Base-by-base conservation (phyloP, 1,140 invertebrate genomes). In the Eumaeus atala region DNA sequence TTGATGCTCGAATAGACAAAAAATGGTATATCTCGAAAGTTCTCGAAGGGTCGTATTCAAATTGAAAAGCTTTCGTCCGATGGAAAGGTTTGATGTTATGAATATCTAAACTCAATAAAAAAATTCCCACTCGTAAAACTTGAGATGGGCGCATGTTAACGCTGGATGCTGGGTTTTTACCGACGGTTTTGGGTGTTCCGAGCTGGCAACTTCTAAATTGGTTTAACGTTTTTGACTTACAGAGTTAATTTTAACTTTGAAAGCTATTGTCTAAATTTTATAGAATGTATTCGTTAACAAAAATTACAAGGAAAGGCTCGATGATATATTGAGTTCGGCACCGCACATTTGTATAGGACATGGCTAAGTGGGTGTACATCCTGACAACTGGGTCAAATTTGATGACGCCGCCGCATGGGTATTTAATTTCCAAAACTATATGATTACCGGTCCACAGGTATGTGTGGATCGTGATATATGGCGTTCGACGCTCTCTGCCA, bases 31-130 rank as follows among this genome's bases (percentile, higher is more conserved):
- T 64, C 62, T 63, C 48, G 48, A 63, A 70, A 73, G 48, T 72
- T 67, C 58, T 56, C 56, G 48, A 70, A 72, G 61, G 70, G 59
- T 62, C 56, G 65, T 74, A 68, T 70, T 74, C 66, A 70, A 71
- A 74, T 74, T 68, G 69, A 70, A 74, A 73, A 67, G 37, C 63
- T 55, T 52, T 57, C 56, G 59, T 48, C 49, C 59, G 44, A 47
- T 37, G 51, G 42, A 47, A 54, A 58, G 63, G 62, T 54, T 58
- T 37, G 54, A 47, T 56, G 62, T 59, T 66, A 77, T 77, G 74
- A 77, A 77, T 74, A 76, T 64, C 64, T 61, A 58, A 70, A 70
- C 56, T 69, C 56, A 64, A 72, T 74, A 66, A 70, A 72, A 74
- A 66, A 74, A 59, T 67, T 64, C 67, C 57, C 72, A 68, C 69